Conservation (phyloP, 2,797 vertebrate species). For the Periophthalmus magnuspinnatus region DNA sequence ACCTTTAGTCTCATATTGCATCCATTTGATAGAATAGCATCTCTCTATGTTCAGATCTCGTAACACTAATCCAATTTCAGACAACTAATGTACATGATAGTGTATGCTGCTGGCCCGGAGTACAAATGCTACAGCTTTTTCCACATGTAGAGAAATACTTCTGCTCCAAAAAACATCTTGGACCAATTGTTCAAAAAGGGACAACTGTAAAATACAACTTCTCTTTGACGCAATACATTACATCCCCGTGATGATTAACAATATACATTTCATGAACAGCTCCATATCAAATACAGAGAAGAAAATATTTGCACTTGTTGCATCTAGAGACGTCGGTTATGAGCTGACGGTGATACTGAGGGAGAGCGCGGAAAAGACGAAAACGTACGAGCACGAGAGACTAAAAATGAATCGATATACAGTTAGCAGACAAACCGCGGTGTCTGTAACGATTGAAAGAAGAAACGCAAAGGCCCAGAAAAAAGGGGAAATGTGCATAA, state of each 20-base stretch:
- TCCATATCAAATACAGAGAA: constrained; percentile 75
- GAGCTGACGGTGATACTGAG: constrained; percentile 49
- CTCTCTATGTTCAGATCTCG: constrained; percentile 75
- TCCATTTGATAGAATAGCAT: constrained; percentile 77
- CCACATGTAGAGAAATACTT: constrained; percentile 74
- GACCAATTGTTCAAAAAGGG: constrained; percentile 70
- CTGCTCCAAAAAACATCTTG: constrained; percentile 71
- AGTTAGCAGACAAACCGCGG: constrained; percentile 61
- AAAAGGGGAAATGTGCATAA: constrained; percentile 70
- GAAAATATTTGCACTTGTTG: constrained; percentile 58
- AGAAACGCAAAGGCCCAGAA: constrained; percentile 56
- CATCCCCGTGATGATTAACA: constrained; percentile 52
- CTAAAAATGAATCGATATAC: constrained; percentile 65
- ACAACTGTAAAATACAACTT: constrained; percentile 64
- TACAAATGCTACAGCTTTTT: constrained; percentile 76
- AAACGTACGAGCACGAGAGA: constrained; percentile 61
- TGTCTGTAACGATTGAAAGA: constrained; percentile 60
- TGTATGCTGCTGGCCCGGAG: constrained; percentile 66
- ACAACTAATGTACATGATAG: constrained; percentile 68
- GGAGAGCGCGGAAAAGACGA: constrained; percentile 47
- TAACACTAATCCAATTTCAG: constrained; percentile 77
- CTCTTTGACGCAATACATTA: constrained; percentile 46
- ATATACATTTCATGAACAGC: constrained; percentile 69
- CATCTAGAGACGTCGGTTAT: constrained; percentile 73
- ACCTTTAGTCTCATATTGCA: constrained; percentile 83